Conservation (phyloP, 1,140 invertebrate genomes). For the Portunus trituberculatus region DNA sequence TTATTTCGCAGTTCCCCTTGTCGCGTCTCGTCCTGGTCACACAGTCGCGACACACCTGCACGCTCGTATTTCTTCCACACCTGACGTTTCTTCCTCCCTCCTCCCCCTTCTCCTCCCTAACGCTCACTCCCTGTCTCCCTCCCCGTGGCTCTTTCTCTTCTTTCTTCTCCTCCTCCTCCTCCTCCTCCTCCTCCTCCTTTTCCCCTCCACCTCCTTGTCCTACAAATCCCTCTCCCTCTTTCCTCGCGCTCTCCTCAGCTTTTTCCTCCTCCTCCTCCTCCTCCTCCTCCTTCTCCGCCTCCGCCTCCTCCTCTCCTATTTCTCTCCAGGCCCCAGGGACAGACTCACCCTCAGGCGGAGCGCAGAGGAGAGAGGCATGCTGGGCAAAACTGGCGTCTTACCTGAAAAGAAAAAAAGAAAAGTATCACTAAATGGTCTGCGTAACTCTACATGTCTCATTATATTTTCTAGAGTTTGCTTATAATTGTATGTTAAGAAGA, state of each 20-base stretch:
- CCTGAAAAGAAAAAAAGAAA: no score
- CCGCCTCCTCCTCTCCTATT: neutral
- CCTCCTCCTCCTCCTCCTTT: neutral
- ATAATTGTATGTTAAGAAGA: no score
- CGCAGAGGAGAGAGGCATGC: no score
- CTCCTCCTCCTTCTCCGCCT: no score
- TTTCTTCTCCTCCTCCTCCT: neutral
- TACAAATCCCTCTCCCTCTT: neutral
- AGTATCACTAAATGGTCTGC: no score
- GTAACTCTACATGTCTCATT: no score
- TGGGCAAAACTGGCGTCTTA: no score
- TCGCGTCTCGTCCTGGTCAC: constrained; percentile 5
- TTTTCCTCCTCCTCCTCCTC: neutral
- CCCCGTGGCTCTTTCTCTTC: neutral
- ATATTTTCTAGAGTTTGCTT: no score
- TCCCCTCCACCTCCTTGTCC: neutral
- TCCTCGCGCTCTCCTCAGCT: neutral
- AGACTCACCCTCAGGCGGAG: no score
- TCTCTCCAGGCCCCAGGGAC: neutral
- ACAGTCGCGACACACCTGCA: neutral
- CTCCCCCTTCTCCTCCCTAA: no score
- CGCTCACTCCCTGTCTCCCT: no score
- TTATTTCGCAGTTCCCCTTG: neutral
- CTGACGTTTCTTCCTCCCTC: neutral
- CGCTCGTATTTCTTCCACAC: neutral